Evolutionary conservation across 1,140 invertebrate species (phyloP).

Genomic region (Hyphantria cunea): DNA sequence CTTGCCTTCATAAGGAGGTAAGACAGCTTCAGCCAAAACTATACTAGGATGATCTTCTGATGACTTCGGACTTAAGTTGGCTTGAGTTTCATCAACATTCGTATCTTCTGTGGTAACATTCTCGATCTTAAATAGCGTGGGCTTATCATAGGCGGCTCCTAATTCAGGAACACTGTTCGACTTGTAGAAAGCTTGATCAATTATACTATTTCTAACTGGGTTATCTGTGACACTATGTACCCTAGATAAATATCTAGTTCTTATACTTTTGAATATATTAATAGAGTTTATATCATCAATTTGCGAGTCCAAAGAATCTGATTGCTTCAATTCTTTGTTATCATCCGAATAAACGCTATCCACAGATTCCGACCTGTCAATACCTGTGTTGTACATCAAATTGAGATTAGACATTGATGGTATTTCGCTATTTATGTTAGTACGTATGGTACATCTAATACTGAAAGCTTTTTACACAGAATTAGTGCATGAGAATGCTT

Average conservation of each 20-base stretch:
- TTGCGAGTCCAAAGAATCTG: constrained; percentile 54
- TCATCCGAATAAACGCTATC: constrained; percentile 64
- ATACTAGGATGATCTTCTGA: constrained; percentile 27
- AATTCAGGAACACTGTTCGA: constrained; percentile 32
- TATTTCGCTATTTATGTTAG: constrained; percentile 46
- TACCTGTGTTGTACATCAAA: constrained; percentile 75
- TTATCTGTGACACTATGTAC: constrained; percentile 67
- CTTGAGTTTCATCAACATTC: constrained; percentile 52
- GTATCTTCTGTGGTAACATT: constrained; percentile 71
- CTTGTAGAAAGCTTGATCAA: constrained; percentile 70
- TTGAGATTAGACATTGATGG: constrained; percentile 59
- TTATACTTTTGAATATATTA: constrained; percentile 71
- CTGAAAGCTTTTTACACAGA: constrained; percentile 65
- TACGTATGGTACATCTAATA: constrained; percentile 34
- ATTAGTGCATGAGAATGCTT: constrained; percentile 68
- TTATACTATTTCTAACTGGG: constrained; percentile 50
- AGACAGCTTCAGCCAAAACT: constrained; percentile 42
- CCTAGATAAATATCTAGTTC: constrained; percentile 68
- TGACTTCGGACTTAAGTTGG: constrained; percentile 10
- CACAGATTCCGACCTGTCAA: constrained; percentile 63
- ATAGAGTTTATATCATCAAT: constrained; percentile 47
- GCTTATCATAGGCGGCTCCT: constrained; percentile 36
- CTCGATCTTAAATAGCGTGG: constrained; percentile 43
- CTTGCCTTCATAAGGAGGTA: constrained; percentile 50
- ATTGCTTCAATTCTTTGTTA: constrained; percentile 44